Evolutionary conservation across 2,888 invertebrate species (phyloP).

Genomic region (Drosophila yooni): DNA sequence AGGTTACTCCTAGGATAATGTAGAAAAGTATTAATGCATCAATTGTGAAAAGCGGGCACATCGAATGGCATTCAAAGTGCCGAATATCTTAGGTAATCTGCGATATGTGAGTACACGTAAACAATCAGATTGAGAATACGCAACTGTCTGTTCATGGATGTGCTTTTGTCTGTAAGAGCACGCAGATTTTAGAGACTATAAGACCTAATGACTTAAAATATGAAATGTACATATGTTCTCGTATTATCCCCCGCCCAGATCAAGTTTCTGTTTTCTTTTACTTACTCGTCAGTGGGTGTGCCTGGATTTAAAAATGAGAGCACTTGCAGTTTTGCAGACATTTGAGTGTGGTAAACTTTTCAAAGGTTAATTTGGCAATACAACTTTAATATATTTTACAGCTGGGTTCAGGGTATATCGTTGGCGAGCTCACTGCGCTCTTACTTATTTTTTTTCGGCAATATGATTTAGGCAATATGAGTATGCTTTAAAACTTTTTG

Average conservation of each 20-base stretch:
- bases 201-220: not conserved
- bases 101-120: not conserved
- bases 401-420: not conserved
- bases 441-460: not conserved
- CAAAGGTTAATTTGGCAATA: not conserved
- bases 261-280: not conserved
- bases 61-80: not conserved
- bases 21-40: not conserved
- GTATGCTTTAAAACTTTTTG: too few relatives aligned
- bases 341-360: not conserved
- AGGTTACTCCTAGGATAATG: not conserved
- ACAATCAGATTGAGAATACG: not conserved
- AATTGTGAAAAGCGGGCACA: not conserved
- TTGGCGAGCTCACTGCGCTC: not conserved
- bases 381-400: not conserved
- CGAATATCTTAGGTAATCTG: not conserved
- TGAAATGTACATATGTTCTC: not conserved
- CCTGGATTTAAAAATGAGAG: not conserved
- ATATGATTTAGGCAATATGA: not conserved
- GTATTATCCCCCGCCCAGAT: not conserved
- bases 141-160: not conserved
- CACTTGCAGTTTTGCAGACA: not conserved
- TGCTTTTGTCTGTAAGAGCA: not conserved
- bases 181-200: not conserved
- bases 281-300: not conserved